These are phyloP conservation scores for Sceloporus undulatus DNA, from an alignment of 2,113 vertebrate genomes.

Conservation along the genomic window DNA sequence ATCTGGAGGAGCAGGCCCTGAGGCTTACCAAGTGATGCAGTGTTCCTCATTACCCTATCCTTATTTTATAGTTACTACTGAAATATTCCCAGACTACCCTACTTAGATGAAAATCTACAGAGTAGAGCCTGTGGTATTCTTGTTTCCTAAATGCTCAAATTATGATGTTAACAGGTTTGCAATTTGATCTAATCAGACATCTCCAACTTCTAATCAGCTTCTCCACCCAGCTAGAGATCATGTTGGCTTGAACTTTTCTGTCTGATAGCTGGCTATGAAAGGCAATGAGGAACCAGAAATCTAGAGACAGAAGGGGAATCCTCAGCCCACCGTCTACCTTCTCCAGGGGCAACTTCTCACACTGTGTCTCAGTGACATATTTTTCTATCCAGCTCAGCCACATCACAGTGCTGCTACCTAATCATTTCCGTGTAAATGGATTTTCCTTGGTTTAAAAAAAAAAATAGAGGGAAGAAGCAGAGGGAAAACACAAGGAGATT, in stretches of 20 bases:
- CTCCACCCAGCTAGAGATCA: neutral
- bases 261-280: neutral
- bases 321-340: neutral
- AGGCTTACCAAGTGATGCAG: no score
- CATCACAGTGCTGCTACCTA: neutral
- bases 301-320: neutral
- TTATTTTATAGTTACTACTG: no score
- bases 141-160: no score
- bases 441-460: neutral
- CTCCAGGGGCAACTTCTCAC: neutral
- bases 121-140: no score
- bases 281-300: neutral
- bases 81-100: no score
- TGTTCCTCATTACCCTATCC: no score
- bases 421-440: neutral
- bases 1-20: no score
- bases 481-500: neutral
- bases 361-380: neutral
- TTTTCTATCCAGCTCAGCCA: neutral
- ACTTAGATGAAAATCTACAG: no score
- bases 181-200: neutral
- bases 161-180: neutral
- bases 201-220: no score
- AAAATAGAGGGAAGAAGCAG: neutral
- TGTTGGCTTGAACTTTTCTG: neutral